Base-by-base conservation (phyloP, 92 coral and sea anemone genomes). In the Parazoanthus darwini region DNA sequence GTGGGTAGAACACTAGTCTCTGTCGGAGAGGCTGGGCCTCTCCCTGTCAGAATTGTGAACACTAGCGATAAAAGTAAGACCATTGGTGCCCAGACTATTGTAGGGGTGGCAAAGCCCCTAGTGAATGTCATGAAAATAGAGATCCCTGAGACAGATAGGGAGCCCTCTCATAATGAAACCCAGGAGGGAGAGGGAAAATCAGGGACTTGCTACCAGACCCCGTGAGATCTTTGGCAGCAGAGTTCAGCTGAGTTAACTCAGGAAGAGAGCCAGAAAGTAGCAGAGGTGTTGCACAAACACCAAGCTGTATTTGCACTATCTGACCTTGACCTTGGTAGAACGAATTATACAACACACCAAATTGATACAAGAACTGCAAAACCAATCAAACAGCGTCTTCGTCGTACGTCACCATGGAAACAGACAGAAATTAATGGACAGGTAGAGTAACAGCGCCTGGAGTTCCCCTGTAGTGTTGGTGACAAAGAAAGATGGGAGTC, bases 401-500 rank as follows among this genome's bases (percentile, higher is more conserved):
- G 65, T 78, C 66, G 65, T 78, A 78, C 65, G 48, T 78, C 66
- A 42, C 51, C 43, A 35, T 85, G 78, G 44, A 71, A 85, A 85
- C 68, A 13, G 76, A 56, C 36, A 46, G 58, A 70, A 88, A 59
- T 35, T 11, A 26, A 79, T 7, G 18, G 59, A 68, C 73, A 63
- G n/a, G 56, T 72, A 48, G 36, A 72, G 9, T 33, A 68, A 72
- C 66, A 88, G 91, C 35, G 89, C 91, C 4, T 88, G 89, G 91
- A 77, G 87, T 44, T 91, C 94, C 14, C 86, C 81, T 1, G 81
- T 93, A 20, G 93, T 90, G 7, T 44, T 90, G 85, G 93, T 93
- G 10, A 86, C 90, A 1, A 93, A 93, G 80, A 90, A 93, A 44
- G 93, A 91, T 83, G 93, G 90, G 46, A 91, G 84, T 50, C 91